A percentile compares a stretch with the other conserved stretches of the same genome.
Conservation (phyloP, 2,888 invertebrate genomes). For the Alentia gelatinosa region DNA sequence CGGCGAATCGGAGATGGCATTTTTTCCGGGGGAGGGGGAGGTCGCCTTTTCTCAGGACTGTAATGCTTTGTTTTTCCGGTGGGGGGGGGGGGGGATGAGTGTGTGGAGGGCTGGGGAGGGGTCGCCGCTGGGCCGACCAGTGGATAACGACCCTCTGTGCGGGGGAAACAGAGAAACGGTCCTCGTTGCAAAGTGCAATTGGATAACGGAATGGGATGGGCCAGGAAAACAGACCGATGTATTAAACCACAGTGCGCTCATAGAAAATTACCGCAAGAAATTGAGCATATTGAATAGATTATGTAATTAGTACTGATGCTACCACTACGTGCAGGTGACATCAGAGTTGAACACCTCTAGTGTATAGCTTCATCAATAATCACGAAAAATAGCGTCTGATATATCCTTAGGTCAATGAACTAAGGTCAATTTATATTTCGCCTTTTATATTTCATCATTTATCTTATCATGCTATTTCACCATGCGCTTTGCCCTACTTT, state of each 20-base stretch:
- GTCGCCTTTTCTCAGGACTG: neutral
- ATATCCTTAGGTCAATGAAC: too few species aligned
- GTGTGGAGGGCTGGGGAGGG: neutral
- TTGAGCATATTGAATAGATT: neutral
- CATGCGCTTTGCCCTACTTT: too few species aligned
- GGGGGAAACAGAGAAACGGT: neutral
- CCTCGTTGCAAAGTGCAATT: neutral
- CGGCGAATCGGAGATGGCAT: constrained; percentile 17
- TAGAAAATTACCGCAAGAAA: neutral
- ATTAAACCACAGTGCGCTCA: neutral
- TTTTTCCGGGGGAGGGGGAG: neutral
- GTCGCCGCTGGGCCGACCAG: neutral
- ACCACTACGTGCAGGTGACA: too few species aligned
- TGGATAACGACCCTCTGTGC: neutral
- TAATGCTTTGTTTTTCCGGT: constrained; percentile 1
- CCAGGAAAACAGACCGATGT: neutral
- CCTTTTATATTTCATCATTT: too few species aligned
- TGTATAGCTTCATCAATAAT: too few species aligned
- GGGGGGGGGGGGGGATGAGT: neutral
- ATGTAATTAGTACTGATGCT: neutral
- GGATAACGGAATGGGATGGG: neutral
- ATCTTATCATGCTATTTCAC: too few species aligned
- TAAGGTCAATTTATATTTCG: too few species aligned
- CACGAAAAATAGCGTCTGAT: too few species aligned
- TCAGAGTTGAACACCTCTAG: too few species aligned